phyloP scores from a whole-genome alignment of 2,888 invertebrate genomes.

The Arge pagana region DNA sequence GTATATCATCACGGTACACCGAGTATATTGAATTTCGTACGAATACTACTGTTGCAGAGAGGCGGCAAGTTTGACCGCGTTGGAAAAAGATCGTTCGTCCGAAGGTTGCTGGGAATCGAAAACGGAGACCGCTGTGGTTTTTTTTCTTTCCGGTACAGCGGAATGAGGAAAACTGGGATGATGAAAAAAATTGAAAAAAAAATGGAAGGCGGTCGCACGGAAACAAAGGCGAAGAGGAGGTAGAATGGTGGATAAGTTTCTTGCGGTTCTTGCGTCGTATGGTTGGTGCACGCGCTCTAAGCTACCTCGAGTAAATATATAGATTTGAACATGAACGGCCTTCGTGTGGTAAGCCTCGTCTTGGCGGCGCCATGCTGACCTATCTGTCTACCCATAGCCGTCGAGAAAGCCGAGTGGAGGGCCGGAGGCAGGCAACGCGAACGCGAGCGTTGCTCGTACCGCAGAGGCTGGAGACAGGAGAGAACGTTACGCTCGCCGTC shows the following conservation, averaged over 20 bases:
- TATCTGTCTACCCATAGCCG: slow-evolving; percentile 39
- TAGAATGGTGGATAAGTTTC: not conserved
- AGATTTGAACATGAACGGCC: slow-evolving; percentile 35
- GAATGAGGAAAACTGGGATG: not conserved
- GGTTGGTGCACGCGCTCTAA: not conserved
- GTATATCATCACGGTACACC: too few species aligned
- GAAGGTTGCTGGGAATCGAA: too few species aligned
- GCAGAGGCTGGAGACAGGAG: slow-evolving; percentile 8
- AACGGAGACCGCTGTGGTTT: too few species aligned
- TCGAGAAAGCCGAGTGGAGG: slow-evolving; percentile 8
- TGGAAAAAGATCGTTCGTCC: too few species aligned
- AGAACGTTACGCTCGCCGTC: slow-evolving; percentile 1
- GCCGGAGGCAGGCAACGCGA: slow-evolving; percentile 14
- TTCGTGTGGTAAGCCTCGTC: slow-evolving; percentile 39
- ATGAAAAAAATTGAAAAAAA: not conserved
- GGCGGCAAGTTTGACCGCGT: too few species aligned
- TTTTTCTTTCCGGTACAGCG: too few species aligned
- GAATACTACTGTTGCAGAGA: too few species aligned
- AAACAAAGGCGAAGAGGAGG: not conserved
- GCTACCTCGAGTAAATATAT: slow-evolving; percentile 14
- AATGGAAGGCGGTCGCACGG: not conserved
- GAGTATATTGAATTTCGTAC: too few species aligned
- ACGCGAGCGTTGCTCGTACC: slow-evolving; percentile 15
- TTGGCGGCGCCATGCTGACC: slow-evolving; percentile 49
- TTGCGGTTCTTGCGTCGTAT: slow-evolving; percentile 2